phyloP scores from a whole-genome alignment of 2,888 invertebrate genomes.

The Orthosia cruda region DNA sequence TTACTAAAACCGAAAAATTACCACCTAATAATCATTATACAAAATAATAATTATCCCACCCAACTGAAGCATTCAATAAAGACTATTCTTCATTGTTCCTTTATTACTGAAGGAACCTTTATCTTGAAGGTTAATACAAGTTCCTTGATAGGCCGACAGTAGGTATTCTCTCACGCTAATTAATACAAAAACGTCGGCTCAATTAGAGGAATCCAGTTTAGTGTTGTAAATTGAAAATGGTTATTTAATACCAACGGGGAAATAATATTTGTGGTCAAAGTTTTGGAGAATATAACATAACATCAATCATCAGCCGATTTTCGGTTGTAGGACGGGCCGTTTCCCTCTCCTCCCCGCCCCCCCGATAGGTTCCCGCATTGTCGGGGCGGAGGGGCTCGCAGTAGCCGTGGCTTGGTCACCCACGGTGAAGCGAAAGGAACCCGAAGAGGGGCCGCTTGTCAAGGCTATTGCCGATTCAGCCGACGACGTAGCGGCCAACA shows the following conservation, averaged over 20 bases:
- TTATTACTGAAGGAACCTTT: conserved; percentile 24
- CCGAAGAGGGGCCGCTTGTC: no score
- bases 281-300: no score
- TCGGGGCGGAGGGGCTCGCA: no score
- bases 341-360: no score
- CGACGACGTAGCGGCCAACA: no score
- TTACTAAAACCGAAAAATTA: neutral
- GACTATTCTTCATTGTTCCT: conserved; percentile 32
- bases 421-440: no score
- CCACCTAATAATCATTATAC: neutral
- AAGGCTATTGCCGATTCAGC: no score
- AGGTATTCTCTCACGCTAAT: conserved; percentile 38
- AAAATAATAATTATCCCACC: neutral
- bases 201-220: conserved; percentile 31
- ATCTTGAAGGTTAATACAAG: conserved; percentile 20
- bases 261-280: neutral
- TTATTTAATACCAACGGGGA: neutral
- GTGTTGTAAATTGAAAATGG: neutral
- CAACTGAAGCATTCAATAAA: conserved; percentile 12
- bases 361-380: no score
- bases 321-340: no score
- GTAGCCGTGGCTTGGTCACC: no score
- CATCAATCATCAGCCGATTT: no score
- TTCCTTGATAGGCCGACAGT: conserved; percentile 8
- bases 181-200: conserved; percentile 24